These are phyloP conservation scores for Forbesichthys papilliferus DNA, from an alignment of 2,113 vertebrate genomes.

Conservation along the genomic window DNA sequence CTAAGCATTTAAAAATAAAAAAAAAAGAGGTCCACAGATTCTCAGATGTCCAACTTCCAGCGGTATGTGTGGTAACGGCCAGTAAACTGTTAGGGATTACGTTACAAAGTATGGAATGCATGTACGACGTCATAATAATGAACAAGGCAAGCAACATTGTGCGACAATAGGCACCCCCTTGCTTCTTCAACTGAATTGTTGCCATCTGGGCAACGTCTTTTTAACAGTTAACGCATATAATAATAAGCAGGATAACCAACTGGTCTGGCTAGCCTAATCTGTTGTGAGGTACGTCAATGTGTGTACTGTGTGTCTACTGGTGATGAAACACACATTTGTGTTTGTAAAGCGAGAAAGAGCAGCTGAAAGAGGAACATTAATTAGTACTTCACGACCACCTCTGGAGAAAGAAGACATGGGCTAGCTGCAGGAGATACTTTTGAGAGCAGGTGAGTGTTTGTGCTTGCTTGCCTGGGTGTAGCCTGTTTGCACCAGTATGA, in stretches of 20 bases:
- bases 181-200: neutral
- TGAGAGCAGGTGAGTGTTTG: conserved; percentile 8
- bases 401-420: conserved; percentile 28
- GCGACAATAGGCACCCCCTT: neutral
- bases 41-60: too few species aligned
- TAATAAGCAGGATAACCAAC: neutral
- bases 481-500: too few species aligned
- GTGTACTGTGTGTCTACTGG: neutral
- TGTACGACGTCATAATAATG: neutral
- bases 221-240: neutral
- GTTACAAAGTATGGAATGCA: neutral
- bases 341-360: neutral
- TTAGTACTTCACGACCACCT: conserved; percentile 36
- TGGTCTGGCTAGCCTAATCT: neutral
- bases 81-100: neutral
- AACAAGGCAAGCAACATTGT: neutral
- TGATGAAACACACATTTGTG: neutral
- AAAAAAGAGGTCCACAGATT: too few species aligned
- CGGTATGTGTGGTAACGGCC: neutral
- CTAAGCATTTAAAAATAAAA: too few species aligned
- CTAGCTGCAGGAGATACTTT: conserved; percentile 33
- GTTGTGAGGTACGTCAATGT: neutral
- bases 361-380: conserved; percentile 21
- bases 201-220: neutral
- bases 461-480: neutral